Evolutionary conservation across 2,888 invertebrate species (phyloP).

Genomic region (Eristalinus aeneus): DNA sequence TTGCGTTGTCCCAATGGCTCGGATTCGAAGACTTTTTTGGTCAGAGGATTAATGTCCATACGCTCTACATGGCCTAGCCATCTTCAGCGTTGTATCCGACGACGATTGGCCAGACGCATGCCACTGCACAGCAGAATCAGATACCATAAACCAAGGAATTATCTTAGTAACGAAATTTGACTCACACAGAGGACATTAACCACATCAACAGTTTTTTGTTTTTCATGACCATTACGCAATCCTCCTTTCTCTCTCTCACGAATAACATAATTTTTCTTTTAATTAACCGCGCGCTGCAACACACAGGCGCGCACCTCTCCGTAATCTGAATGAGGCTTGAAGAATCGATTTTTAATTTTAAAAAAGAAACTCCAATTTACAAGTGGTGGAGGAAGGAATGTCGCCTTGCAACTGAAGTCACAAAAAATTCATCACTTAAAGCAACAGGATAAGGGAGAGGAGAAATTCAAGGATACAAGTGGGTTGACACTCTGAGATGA

Average conservation of each 20-base stretch:
- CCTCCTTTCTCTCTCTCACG: no score
- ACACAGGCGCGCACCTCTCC: background rate
- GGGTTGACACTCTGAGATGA: constrained; percentile 18
- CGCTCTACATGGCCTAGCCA: no score
- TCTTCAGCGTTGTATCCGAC: no score
- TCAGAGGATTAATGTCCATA: no score
- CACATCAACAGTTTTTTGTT: background rate
- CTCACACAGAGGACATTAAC: background rate
- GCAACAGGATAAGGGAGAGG: constrained; percentile 44
- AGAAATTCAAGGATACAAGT: constrained; percentile 38
- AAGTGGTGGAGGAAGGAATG: background rate
- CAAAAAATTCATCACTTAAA: constrained; percentile 43
- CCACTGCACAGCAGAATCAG: no score
- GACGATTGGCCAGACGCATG: no score
- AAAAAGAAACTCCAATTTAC: background rate
- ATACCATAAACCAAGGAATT: background rate
- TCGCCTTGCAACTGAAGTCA: background rate
- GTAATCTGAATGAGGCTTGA: background rate
- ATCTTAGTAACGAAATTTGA: background rate
- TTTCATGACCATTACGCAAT: no score
- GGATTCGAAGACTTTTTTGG: no score
- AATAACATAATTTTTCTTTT: background rate
- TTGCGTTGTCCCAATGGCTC: no score
- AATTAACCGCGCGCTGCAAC: background rate
- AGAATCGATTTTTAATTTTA: constrained; percentile 45